These are phyloP conservation scores for Perca flavescens DNA, from an alignment of 2,113 vertebrate genomes.

Conservation along the genomic window DNA sequence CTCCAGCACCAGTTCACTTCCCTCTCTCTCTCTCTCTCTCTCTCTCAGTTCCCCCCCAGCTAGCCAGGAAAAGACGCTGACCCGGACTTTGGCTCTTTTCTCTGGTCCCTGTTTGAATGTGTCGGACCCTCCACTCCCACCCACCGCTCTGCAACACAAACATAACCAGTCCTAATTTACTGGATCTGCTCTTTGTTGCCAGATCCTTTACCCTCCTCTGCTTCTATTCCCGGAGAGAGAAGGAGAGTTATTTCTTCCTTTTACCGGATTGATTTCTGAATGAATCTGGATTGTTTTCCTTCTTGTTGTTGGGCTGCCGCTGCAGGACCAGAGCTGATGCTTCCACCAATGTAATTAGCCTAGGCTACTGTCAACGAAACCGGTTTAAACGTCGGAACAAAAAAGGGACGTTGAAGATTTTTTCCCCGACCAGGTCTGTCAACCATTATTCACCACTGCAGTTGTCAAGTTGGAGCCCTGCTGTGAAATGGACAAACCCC, in stretches of 20 bases:
- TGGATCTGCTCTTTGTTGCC: constrained; percentile 51
- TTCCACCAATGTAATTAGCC: not conserved
- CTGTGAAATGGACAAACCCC: constrained; percentile 72
- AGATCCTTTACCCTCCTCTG: constrained; percentile 11
- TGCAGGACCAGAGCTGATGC: constrained; percentile 32
- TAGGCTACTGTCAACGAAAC: not conserved
- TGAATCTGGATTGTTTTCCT: constrained; percentile 36
- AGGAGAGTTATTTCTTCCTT: constrained; percentile 7
- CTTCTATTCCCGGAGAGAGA: constrained; percentile 17
- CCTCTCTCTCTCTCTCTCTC: constrained; percentile 8
- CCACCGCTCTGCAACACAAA: constrained; percentile 50
- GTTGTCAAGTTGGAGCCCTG: constrained; percentile 70
- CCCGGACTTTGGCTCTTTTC: constrained; percentile 63
- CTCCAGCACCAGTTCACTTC: constrained; percentile 50
- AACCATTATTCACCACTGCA: constrained; percentile 57
- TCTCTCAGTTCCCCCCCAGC: constrained; percentile 42
- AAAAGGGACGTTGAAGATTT: constrained; percentile 6
- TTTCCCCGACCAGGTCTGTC: not conserved
- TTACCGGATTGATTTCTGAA: constrained; percentile 52
- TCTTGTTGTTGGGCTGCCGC: constrained; percentile 17
- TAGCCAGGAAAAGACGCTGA: constrained; percentile 63
- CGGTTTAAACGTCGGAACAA: constrained; percentile 32
- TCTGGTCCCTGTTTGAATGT: constrained; percentile 50
- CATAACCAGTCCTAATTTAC: constrained; percentile 28
- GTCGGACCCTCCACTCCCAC: constrained; percentile 47